phyloP scores from a whole-genome alignment of 2,888 invertebrate species.

The Andrena minutula region DNA sequence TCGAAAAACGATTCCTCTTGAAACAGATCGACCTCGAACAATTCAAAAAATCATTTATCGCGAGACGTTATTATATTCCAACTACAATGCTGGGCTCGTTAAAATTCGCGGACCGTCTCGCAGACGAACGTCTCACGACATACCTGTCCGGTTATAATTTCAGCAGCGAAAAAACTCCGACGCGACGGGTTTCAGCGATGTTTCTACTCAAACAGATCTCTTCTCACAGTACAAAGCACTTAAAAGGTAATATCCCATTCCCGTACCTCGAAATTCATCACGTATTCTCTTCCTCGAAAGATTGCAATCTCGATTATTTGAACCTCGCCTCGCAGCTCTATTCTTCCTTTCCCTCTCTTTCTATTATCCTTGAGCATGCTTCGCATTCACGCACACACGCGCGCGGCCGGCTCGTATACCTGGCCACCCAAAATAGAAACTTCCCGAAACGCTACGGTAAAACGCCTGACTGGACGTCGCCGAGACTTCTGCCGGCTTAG shows the following conservation, averaged over 20 bases:
- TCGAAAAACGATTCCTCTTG: too few species aligned
- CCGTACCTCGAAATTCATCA: slow-evolving; percentile 5
- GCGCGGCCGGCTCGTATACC: neutral
- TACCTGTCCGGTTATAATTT: neutral
- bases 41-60: neutral
- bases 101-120: neutral
- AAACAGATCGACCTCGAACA: too few species aligned
- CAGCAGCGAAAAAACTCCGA: neutral
- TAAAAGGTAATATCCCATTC: slow-evolving; percentile 3
- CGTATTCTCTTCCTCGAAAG: slow-evolving; percentile 15
- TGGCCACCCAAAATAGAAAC: neutral
- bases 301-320: slow-evolving; percentile 20
- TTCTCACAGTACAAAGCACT: neutral
- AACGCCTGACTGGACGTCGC: neutral
- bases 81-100: neutral
- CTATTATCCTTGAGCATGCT: slow-evolving; percentile 26
- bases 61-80: neutral
- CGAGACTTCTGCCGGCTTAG: neutral
- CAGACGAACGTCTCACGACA: neutral
- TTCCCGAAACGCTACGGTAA: slow-evolving; percentile 6
- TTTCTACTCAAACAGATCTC: neutral
- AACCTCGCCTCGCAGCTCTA: neutral
- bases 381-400: neutral
- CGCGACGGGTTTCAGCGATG: neutral
- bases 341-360: slow-evolving; percentile 8